A percentile compares a stretch with the other conserved stretches of the same genome.
phyloP scores from a whole-genome alignment of 2,797 vertebrate species.

The Hephaestus fuliginosus region DNA sequence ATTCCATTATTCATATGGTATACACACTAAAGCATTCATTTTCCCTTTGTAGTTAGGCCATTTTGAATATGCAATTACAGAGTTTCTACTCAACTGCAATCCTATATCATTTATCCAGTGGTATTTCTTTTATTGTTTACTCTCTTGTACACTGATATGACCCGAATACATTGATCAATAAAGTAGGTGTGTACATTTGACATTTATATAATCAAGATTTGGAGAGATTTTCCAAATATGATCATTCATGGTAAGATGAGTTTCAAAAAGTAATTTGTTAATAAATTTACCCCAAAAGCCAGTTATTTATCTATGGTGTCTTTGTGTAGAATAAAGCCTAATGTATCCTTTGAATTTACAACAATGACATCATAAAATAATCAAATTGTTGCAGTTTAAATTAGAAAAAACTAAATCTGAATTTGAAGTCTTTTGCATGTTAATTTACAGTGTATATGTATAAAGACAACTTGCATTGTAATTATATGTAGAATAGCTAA shows the following conservation, averaged over 20 bases:
- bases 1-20: constrained; percentile 31
- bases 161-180: not conserved
- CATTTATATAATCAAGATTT: not conserved
- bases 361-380: no score
- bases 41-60: constrained; percentile 16
- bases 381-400: no score
- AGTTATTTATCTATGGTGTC: not conserved
- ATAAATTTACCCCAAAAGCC: not conserved
- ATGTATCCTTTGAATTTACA: not conserved
- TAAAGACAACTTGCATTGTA: no score
- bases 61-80: constrained; percentile 16
- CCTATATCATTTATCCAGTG: not conserved
- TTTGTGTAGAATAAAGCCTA: not conserved
- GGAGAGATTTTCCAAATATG: not conserved
- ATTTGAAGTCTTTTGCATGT: no score
- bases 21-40: constrained; percentile 3
- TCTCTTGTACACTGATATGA: not conserved
- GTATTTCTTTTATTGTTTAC: not conserved
- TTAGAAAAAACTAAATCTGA: no score
- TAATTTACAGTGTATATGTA: no score
- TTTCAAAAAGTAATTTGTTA: not conserved
- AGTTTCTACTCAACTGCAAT: constrained; percentile 1
- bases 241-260: not conserved
- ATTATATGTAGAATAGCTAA: no score
- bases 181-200: not conserved